These are phyloP conservation scores for Metalampra italica DNA, from an alignment of 2,888 invertebrate species.

Conservation along the genomic window DNA sequence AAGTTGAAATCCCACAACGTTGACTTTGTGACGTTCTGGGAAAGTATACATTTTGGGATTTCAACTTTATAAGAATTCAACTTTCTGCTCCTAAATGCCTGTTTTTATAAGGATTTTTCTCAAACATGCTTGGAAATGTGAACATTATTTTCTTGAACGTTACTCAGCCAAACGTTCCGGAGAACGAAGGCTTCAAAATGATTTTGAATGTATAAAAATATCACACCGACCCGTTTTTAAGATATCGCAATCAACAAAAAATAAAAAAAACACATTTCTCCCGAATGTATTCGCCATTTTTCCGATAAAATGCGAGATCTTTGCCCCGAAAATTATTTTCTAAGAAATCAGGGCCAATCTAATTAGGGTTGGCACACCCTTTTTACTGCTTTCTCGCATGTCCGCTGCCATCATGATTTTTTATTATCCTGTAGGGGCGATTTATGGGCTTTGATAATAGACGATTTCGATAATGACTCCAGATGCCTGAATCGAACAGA, in stretches of 20 bases:
- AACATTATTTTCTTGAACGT: too few species aligned
- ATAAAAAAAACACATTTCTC: neutral
- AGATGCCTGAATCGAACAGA: neutral
- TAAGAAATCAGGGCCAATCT: slow-evolving; percentile 22
- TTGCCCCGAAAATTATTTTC: slow-evolving; percentile 11
- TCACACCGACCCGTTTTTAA: too few species aligned
- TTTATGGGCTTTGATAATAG: slow-evolving; percentile 26
- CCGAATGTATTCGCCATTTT: neutral
- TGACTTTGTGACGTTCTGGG: too few species aligned
- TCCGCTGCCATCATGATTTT: slow-evolving; percentile 21
- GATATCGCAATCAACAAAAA: neutral
- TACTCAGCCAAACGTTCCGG: too few species aligned
- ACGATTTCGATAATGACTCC: slow-evolving; percentile 12
- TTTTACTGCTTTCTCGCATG: slow-evolving; percentile 26
- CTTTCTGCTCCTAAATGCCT: too few species aligned
- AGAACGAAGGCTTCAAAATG: neutral
- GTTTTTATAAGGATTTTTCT: too few species aligned
- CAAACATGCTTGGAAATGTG: too few species aligned
- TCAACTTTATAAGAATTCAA: too few species aligned
- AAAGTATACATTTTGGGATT: too few species aligned
- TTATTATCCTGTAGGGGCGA: slow-evolving; percentile 23
- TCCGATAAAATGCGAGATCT: neutral
- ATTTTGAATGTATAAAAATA: neutral
- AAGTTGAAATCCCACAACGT: too few species aligned
- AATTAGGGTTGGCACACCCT: slow-evolving; percentile 19